Base-by-base conservation (phyloP, 2,888 invertebrate genomes). In the Anticlea derivata region DNA sequence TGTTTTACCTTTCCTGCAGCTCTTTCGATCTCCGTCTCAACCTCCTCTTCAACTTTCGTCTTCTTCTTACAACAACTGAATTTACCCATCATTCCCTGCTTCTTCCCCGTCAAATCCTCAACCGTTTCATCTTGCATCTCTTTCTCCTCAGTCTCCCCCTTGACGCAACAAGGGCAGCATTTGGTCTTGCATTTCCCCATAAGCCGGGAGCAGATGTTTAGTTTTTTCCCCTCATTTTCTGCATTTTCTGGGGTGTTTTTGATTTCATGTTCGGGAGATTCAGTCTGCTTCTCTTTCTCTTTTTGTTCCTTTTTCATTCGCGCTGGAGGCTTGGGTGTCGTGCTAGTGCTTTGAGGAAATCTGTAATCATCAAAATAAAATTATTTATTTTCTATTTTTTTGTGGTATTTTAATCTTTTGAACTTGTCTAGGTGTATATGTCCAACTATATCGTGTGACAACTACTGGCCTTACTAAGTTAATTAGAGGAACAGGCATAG, bases 81-180 rank as follows among this genome's bases (percentile, higher is more conserved):
- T 45, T 78, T 83, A 53, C 75, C 76, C 75, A 85, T 73, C 40
- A 77, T 60, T 1, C 80, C 78, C 54, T 68, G 72, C 56, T 83
- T 80, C 46, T 61, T 56, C 58, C 66, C 53, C 11, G 59, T 56
- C 24, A 65, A 63, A 40, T 63, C 63, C 7, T 48, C 51, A 11
- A 23, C 30, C 6, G 7, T 23, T 34, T 51, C 46, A 20, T 44
- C 39, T 45, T 48, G 39, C 44, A 24, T 58, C 58, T 6, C 78
- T 27, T 72, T 72, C 20, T 66, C 68, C 30, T 68, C 70, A 1
- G 78, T 80, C 22, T 79, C 73, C 1, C 72, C 71, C 57, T 83
- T 86, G 12, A 77, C 67, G 54, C 90, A 92, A 58, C 88, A 87
- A n/a, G 91, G 78, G 55, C 92, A 92, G 57, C 92, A 89, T 58